Conservation (phyloP, 1,140 invertebrate species). For the Eulimnadia texana region DNA sequence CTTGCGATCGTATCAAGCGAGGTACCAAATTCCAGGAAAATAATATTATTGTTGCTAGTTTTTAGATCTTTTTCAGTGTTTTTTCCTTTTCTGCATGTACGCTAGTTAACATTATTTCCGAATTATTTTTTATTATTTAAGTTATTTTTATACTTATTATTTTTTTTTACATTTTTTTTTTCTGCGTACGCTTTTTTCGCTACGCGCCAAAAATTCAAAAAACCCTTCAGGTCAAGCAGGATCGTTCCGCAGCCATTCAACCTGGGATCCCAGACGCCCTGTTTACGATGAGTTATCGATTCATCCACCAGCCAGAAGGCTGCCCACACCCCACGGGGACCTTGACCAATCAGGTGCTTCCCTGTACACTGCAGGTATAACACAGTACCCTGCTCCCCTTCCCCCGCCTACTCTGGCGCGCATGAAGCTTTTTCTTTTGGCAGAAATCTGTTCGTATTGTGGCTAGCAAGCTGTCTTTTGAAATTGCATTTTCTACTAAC, state of each 20-base stretch:
- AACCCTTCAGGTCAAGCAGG: constrained; percentile 34
- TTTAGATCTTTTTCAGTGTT: not conserved
- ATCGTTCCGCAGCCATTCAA: constrained; percentile 48
- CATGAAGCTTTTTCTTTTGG: too few species aligned
- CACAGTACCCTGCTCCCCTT: not conserved
- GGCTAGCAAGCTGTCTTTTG: too few species aligned
- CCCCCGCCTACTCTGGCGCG: constrained; percentile 11
- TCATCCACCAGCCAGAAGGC: constrained; percentile 31
- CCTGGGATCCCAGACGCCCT: constrained; percentile 70
- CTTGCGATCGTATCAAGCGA: constrained; percentile 81
- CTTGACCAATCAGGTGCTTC: constrained; percentile 7
- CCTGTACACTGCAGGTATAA: not conserved
- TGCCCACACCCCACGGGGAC: constrained; percentile 33
- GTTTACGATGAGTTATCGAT: constrained; percentile 69
- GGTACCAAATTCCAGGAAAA: constrained; percentile 39
- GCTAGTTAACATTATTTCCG: not conserved
- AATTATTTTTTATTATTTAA: not conserved
- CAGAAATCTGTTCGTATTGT: too few species aligned
- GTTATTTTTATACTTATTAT: constrained; percentile 8
- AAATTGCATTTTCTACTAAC: too few species aligned
- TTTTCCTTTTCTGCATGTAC: not conserved
- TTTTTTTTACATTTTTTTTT: constrained; percentile 18
- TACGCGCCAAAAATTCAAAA: constrained; percentile 27
- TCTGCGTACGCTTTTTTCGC: constrained; percentile 23
- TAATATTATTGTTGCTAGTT: not conserved